A percentile compares a stretch with the other conserved stretches of the same genome.
These are phyloP conservation scores for Oreohelix idahoensis DNA, from an alignment of 1,140 invertebrate genomes.

Conservation along the genomic window DNA sequence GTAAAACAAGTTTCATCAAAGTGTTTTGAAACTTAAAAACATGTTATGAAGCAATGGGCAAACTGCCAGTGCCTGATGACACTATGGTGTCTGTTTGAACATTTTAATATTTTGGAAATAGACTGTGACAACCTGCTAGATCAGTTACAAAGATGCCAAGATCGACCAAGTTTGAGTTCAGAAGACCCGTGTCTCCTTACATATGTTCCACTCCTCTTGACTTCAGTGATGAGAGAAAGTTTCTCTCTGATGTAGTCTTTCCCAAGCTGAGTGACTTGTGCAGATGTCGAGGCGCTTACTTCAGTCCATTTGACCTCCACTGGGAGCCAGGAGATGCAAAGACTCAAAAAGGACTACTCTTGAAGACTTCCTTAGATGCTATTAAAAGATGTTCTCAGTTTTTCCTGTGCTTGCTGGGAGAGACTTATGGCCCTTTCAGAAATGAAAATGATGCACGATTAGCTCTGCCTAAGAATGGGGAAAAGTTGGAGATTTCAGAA, in stretches of 20 bases:
- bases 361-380: conserved; percentile 62
- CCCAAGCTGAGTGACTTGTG: conserved; percentile 60
- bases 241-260: conserved; percentile 58
- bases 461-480: too few species aligned
- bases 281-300: conserved; percentile 56
- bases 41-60: too few species aligned
- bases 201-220: conserved; percentile 67
- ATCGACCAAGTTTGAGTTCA: conserved; percentile 49
- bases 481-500: too few species aligned
- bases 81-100: too few species aligned
- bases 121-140: not conserved
- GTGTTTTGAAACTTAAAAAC: too few species aligned
- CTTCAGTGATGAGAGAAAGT: conserved; percentile 64
- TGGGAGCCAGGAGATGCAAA: conserved; percentile 57
- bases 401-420: conserved; percentile 69
- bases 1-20: too few species aligned
- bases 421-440: conserved; percentile 67
- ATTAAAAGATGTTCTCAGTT: conserved; percentile 65
- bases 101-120: too few species aligned
- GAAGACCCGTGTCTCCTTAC: conserved; percentile 65
- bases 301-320: conserved; percentile 62
- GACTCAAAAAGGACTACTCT: conserved; percentile 55
- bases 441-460: conserved; percentile 33
- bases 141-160: not conserved
- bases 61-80: too few species aligned